Percentiles rank a stretch among this genome's conserved stretches.
Conservation (phyloP, 2,888 invertebrate genomes). For the Magallana nippona region DNA sequence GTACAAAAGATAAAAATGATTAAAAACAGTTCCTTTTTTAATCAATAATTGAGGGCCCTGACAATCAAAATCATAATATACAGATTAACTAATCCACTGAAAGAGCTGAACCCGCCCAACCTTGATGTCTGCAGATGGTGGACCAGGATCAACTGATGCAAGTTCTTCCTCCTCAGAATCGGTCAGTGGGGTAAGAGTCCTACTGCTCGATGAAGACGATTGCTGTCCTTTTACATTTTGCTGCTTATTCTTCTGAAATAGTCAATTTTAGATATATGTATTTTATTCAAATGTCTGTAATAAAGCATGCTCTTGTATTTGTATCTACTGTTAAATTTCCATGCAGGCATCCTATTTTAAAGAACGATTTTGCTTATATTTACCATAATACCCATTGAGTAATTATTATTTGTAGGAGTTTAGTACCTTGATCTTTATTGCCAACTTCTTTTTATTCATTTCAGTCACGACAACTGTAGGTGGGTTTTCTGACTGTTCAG, state of each 20-base stretch:
- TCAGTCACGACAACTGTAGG: slow-evolving; percentile 66
- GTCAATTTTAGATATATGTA: not conserved
- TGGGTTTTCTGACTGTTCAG: slow-evolving; percentile 19
- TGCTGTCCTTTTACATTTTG: not conserved
- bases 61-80: not conserved
- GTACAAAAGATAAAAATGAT: too few species aligned
- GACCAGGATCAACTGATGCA: not conserved
- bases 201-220: not conserved
- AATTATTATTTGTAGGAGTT: not conserved
- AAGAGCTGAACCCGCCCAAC: not conserved
- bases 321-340: too few species aligned
- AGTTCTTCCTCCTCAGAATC: slow-evolving; percentile 8
- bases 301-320: not conserved
- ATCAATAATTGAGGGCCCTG: not conserved
- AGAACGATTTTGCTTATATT: too few species aligned
- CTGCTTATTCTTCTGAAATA: slow-evolving; percentile 7
- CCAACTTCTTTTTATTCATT: slow-evolving; percentile 70
- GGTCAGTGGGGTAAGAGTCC: slow-evolving; percentile 3
- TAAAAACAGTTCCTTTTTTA: not conserved
- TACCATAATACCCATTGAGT: too few species aligned
- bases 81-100: too few species aligned
- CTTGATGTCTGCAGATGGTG: slow-evolving; percentile 13
- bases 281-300: not conserved
- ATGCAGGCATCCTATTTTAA: too few species aligned
- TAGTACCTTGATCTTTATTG: slow-evolving; percentile 67